Conservation (phyloP, 1,140 invertebrate species). For the Apis florea region DNA sequence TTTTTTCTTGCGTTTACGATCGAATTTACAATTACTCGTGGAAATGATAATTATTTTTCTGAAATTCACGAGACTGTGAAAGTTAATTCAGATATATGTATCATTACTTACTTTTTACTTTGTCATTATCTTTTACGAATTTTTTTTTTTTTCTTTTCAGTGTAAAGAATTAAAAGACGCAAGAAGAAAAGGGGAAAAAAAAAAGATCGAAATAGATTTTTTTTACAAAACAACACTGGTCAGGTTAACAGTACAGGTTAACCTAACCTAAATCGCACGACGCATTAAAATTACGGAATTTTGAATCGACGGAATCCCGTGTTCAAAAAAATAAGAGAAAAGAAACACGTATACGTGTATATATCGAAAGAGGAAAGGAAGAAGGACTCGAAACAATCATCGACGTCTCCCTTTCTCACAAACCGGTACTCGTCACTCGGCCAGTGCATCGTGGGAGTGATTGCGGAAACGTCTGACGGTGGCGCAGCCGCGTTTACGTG, state of each 20-base stretch:
- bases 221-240: too few relatives aligned
- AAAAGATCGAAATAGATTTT: too few relatives aligned
- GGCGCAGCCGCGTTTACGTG: conserved; percentile 54
- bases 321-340: too few relatives aligned
- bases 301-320: too few relatives aligned
- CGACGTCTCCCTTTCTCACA: conserved; percentile 58
- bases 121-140: too few relatives aligned
- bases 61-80: conserved; percentile 10
- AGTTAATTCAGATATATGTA: background rate
- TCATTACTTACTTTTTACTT: background rate
- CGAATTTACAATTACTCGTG: conserved; percentile 15
- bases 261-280: too few relatives aligned
- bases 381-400: conserved; percentile 4
- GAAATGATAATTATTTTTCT: conserved; percentile 22
- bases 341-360: too few relatives aligned
- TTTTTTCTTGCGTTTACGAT: conserved; percentile 18
- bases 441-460: conserved; percentile 61
- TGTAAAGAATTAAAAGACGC: too few relatives aligned
- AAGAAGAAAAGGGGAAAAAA: too few relatives aligned
- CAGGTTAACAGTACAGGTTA: too few relatives aligned
- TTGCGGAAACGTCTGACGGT: conserved; percentile 62
- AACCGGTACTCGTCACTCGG: conserved; percentile 39
- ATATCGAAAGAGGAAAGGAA: background rate
- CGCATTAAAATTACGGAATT: too few relatives aligned
- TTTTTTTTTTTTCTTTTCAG: too few relatives aligned